Percentiles rank a stretch among this genome's conserved stretches.
Evolutionary conservation across 2,113 vertebrate species (phyloP).

Genomic region (Leucoraja erinaceus): DNA sequence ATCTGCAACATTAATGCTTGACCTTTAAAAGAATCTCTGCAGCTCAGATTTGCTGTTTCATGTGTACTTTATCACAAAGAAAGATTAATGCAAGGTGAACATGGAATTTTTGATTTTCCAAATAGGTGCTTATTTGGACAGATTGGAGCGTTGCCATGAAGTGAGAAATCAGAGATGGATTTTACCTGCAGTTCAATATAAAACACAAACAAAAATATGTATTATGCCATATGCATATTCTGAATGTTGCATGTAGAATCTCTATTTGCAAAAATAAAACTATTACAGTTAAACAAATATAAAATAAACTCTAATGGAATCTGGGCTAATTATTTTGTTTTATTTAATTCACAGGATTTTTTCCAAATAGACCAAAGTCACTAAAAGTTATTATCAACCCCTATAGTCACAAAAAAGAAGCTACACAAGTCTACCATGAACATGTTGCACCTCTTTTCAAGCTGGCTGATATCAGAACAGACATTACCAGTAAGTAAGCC

Average conservation of each 20-base stretch:
- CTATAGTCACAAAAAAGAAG: constrained; percentile 83
- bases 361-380: constrained; percentile 71
- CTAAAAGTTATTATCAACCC: constrained; percentile 91
- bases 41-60: background rate
- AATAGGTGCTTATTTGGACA: background rate
- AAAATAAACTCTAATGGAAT: background rate
- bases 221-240: background rate
- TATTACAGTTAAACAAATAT: background rate
- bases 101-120: background rate
- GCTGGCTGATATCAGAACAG: constrained; percentile 76
- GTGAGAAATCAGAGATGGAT: background rate
- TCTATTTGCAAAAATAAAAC: background rate
- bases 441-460: constrained; percentile 87
- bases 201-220: background rate
- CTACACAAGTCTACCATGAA: constrained; percentile 72
- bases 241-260: background rate
- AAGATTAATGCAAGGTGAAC: background rate
- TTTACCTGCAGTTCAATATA: background rate
- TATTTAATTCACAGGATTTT: constrained; percentile 57
- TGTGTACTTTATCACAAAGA: background rate
- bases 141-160: background rate
- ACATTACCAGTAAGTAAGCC: constrained; percentile 75
- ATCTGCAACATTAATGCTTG: background rate
- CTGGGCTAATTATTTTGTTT: constrained; percentile 33
- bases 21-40: background rate